phyloP scores from a whole-genome alignment of 2,888 invertebrate species.

The Stenoptilia bipunctidactyla region DNA sequence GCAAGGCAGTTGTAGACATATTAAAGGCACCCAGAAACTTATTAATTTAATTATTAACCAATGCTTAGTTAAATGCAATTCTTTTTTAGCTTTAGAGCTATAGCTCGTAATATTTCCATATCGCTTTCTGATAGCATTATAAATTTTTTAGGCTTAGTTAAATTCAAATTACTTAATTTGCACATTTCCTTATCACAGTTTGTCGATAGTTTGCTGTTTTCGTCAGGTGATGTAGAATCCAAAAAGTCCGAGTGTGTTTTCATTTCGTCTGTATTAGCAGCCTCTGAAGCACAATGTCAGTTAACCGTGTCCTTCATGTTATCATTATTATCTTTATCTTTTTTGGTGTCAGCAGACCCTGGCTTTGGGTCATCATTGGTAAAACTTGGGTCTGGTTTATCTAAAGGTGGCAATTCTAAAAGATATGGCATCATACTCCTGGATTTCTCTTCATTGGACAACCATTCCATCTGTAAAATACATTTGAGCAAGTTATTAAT shows the following conservation, averaged over 20 bases:
- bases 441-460: conserved; percentile 55
- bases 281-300: conserved; percentile 31
- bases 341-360: no score
- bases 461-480: conserved; percentile 60
- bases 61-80: conserved; percentile 4
- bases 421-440: conserved; percentile 63
- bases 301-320: conserved; percentile 48
- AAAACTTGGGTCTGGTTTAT: conserved; percentile 22
- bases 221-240: conserved; percentile 18
- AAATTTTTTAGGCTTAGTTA: conserved; percentile 24
- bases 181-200: conserved; percentile 39
- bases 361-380: conserved; percentile 18
- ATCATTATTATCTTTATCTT: no score
- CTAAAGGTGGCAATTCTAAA: conserved; percentile 45
- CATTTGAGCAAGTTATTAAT: no score
- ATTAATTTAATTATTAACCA: no score
- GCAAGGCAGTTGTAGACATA: no score
- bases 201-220: conserved; percentile 22
- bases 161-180: conserved; percentile 30
- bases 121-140: conserved; percentile 32
- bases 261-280: conserved; percentile 14
- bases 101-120: conserved; percentile 28
- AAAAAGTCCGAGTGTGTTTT: conserved; percentile 20
- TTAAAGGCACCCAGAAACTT: no score
- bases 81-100: conserved; percentile 25